Base-by-base conservation (phyloP, 2,113 vertebrate species). In the Sitta europaea region DNA sequence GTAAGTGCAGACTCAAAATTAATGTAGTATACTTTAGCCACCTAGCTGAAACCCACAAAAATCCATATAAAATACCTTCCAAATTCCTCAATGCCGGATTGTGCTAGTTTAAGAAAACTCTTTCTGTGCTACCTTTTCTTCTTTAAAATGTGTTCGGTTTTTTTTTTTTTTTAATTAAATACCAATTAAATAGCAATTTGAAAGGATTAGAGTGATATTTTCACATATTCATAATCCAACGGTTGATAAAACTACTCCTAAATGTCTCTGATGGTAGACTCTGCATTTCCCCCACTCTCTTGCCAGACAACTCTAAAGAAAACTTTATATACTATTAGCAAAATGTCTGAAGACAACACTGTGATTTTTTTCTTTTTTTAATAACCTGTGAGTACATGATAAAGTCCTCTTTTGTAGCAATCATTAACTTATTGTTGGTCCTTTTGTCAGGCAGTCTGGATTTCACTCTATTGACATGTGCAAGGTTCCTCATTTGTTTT, bases 11-110 rank as follows among this genome's bases (percentile, higher is more conserved):
- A 74, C 72, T 95, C 55, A 90, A 94, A 93, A 88, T 93, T 95
- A 91, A 91, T 78, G 65, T 45, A 88, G 75, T 74, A 43, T 88
- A 67, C 59, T 86, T 94, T 90, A 90, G 86, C 82, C 86, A 92
- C 65, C 68, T 90, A 96, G 51, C 53, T 93, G 53, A 96, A 96
- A 93, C 10, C 94, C 93, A 94, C 96, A 94, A 96, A 97, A 95
- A 95, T 96, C 88, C 91, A 68, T 95, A 88, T 95, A 86, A 97
- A 96, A 92, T 67, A 93, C 79, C 59, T 91, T 96, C 75, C 88
- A 95, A 84, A 94, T 95, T 97, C 92, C 57, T 94, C 68, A 81
- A 8, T 9, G 2, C 43, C 40, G 67, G 53, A 92, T 93, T 93
- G 23, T 88, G 58, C 51, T 71, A 61, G 43, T 90, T 88, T 73